Base-by-base conservation (phyloP, 2,113 vertebrate species). In the Hydropotes inermis region DNA sequence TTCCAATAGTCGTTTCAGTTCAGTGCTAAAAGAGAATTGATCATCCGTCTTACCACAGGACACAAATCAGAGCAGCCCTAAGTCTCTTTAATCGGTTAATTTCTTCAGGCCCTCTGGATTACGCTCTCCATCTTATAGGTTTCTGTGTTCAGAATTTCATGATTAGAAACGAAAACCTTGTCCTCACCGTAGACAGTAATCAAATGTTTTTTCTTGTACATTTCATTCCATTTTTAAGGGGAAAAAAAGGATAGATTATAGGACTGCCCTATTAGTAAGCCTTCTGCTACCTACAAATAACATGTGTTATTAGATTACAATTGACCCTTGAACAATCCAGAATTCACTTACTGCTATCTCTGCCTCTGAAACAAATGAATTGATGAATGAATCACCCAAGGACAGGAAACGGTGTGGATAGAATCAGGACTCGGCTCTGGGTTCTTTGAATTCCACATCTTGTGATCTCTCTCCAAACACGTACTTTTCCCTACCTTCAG, bases 61-160 rank as follows among this genome's bases (percentile, higher is more conserved):
- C 85, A 91, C 33, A 67, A 50, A 85, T 86, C 67, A 88, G 67
- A 86, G 30, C 1, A 54, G 36, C 45, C 36, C n/a, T 79, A 16
- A 94, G n/a, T 47, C 47, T 92, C 90, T 92, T 93, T 67, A 70
- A 79, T 70, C 85, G n/a, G 81, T 70, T 95, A 39, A 58, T 95
- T 89, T 97, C 52, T 92, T 95, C n/a, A 88, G 39, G 45, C 67
- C 85, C 55, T 27, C 39, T 82, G 33, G n/a, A n/a, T 95, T 87
- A 74, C 16, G 74, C 13, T 78, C 25, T 87, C 50, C 39, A 4
- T 82, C 43, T 27, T 61, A 13, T 15, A 76, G 85, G 64, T 16
- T 47, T 93, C 55, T 95, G 30, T 95, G 78, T 95, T 96, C 47
- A 70, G 79, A 95, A 89, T 95, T 96, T 76, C n/a, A 92, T 78